phyloP scores from a whole-genome alignment of 2,888 invertebrate species.

The Drosophila nr. fundita region DNA sequence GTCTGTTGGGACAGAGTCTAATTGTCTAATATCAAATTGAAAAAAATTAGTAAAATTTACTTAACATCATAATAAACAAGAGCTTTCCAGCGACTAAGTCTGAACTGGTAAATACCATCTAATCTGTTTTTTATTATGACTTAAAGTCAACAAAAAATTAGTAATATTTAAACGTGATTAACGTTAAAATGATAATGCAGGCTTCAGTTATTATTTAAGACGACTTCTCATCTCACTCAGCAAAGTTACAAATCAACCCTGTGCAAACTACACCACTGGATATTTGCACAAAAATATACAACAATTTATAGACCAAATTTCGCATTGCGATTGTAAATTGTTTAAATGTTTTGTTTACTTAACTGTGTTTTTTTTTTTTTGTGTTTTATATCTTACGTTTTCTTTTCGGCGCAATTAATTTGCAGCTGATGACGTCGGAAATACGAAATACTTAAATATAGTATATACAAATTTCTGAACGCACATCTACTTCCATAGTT shows the following conservation, averaged over 20 bases:
- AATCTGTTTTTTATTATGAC: not conserved
- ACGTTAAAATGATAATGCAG: not conserved
- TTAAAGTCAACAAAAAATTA: not conserved
- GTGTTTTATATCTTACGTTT: conserved; percentile 25
- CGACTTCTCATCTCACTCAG: not conserved
- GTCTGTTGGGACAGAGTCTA: not conserved
- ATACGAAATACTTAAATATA: conserved; percentile 41
- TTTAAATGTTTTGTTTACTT: conserved; percentile 60
- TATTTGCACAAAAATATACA: conserved; percentile 47
- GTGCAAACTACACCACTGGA: conserved; percentile 20
- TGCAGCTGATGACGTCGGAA: conserved; percentile 69
- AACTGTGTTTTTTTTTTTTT: conserved; percentile 17
- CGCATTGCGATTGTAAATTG: conserved; percentile 56
- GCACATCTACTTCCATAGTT: conserved; percentile 15
- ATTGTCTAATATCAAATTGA: not conserved
- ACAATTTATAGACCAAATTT: conserved; percentile 52
- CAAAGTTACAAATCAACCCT: not conserved
- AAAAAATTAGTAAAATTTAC: not conserved
- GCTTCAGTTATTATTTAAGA: not conserved
- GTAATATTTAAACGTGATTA: not conserved
- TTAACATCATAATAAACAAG: not conserved
- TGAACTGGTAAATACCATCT: not conserved
- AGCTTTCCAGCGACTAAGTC: not conserved
- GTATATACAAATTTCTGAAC: conserved; percentile 10
- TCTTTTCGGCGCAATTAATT: conserved; percentile 61